Base-by-base conservation (phyloP, 2,113 vertebrate genomes). In the Cricetomys ansorgei region DNA sequence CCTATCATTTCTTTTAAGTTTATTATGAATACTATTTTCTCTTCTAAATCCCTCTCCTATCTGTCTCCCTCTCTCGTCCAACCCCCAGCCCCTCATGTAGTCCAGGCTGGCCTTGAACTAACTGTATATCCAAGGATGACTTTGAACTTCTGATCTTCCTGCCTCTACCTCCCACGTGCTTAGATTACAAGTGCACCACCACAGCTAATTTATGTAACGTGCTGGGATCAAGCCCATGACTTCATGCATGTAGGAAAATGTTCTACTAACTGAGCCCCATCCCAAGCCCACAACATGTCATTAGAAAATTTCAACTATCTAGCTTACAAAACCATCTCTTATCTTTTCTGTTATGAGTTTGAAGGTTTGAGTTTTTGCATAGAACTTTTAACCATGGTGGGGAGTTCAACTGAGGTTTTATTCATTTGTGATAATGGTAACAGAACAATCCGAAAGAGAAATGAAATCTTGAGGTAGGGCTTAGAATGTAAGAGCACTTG, bases 361-460 rank as follows among this genome's bases (percentile, higher is more conserved):
- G 27, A 91, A 88, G 23, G 5, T 79, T 69, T 95, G 73, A 81
- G 34, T 15, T 50, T 87, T 96, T 91, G 69, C 15, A 89, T 40
- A 86, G 50, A 89, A 48, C 25, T 81, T 92, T 25, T 16, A 40
- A 7, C 34, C 55, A 76, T 40, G 5, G 69, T 70, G n/a, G 85
- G 45, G n/a, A 17, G 27, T 31, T 62, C 80, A 62, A 17, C 57
- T 43, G n/a, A 29, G 4, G n/a, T 64, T 43, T 29, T 13, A 29
- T 83, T 83, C 40, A 40, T 43, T n/a, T 83, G 15, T 43, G 11
- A 84, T n/a, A 64, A 45, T 29, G 40, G 40, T n/a, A 84, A 43
- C n/a, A 59, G 80, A 43, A 1, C 25, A 43, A 43, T 19, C 40
- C n/a, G 59, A 40, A 7, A 7, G 23, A 59, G 50, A 80, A 40